Evolutionary conservation across 2,113 vertebrate genomes (phyloP).

Genomic region (Dromiciops gliroides): DNA sequence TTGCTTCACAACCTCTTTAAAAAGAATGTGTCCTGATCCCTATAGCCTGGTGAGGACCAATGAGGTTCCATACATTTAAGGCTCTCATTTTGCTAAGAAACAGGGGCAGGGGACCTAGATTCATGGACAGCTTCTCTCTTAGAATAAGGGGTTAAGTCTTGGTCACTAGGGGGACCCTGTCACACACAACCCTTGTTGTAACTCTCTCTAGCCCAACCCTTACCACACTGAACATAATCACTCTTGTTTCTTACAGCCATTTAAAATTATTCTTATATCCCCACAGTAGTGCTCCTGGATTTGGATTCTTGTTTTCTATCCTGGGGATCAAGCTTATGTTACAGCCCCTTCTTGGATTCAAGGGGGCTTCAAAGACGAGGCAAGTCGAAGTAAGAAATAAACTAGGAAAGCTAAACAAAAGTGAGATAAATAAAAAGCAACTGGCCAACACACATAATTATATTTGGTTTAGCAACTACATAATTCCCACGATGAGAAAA

Average conservation of each 20-base stretch:
- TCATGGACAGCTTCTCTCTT: slow-evolving; percentile 10
- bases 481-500: slow-evolving; percentile 44
- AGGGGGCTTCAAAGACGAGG: slow-evolving; percentile 45
- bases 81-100: too few relatives aligned
- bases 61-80: neutral
- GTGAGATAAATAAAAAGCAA: slow-evolving; percentile 60
- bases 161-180: neutral
- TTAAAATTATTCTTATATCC: slow-evolving; percentile 46
- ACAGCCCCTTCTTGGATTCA: slow-evolving; percentile 56
- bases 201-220: neutral
- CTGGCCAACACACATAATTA: neutral
- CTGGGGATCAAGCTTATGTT: slow-evolving; percentile 54
- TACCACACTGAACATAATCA: neutral
- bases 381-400: slow-evolving; percentile 13
- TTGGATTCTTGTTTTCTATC: neutral
- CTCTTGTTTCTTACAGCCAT: slow-evolving; percentile 49
- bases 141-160: neutral
- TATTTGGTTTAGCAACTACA: neutral
- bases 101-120: neutral
- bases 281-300: neutral
- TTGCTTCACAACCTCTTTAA: neutral
- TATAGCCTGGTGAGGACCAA: neutral
- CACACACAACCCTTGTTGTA: neutral
- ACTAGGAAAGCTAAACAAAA: slow-evolving; percentile 27
- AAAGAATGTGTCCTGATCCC: neutral